phyloP scores from a whole-genome alignment of 1,140 invertebrate genomes.

The Penaeus vannamei region DNA sequence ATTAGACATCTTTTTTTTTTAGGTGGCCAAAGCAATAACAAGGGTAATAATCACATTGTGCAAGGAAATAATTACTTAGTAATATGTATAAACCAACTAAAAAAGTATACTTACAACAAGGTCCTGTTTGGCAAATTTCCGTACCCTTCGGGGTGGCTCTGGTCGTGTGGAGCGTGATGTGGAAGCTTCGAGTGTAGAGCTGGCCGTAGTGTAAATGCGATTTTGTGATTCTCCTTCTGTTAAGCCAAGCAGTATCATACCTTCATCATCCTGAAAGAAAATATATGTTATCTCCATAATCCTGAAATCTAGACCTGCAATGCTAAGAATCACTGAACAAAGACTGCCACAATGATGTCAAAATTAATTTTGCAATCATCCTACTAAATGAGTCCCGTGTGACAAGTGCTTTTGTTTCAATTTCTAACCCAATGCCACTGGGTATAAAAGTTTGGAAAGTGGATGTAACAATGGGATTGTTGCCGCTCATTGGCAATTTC shows the following conservation, averaged over 20 bases:
- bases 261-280: slow-evolving; percentile 2
- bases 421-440: no score
- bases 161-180: not conserved
- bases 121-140: slow-evolving; percentile 11
- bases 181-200: not conserved
- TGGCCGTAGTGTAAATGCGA: not conserved
- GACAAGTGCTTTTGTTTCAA: no score
- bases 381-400: no score
- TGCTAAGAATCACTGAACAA: not conserved
- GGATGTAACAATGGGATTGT: no score
- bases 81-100: not conserved
- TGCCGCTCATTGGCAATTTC: no score
- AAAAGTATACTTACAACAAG: not conserved
- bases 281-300: not conserved
- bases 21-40: no score
- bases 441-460: no score
- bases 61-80: not conserved
- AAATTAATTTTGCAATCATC: no score
- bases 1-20: no score
- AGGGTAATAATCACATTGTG: no score
- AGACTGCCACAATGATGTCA: not conserved
- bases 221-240: not conserved
- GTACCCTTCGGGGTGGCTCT: not conserved
- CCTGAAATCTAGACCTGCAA: not conserved
- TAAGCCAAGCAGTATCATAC: not conserved